Conservation (phyloP, 2,888 invertebrate genomes). For the Thysanoteuthis rhombus region DNA sequence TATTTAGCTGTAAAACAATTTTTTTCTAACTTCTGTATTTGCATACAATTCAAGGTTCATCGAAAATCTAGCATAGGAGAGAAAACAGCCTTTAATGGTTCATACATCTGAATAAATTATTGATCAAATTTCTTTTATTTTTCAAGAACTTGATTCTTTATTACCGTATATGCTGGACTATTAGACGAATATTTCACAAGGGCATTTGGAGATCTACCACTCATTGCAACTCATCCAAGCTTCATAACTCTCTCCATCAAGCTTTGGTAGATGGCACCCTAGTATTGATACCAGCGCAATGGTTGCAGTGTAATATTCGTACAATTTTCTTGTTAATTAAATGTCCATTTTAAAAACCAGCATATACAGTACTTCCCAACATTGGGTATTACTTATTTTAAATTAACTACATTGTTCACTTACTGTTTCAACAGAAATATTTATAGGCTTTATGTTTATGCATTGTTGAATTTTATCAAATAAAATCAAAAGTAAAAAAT, state of each 20-base stretch:
- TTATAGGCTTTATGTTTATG: neutral
- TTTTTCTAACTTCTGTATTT: neutral
- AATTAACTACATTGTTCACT: neutral
- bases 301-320: too few relatives aligned
- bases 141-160: neutral
- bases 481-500: neutral
- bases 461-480: neutral
- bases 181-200: too few relatives aligned
- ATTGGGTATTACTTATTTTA: neutral
- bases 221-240: too few relatives aligned
- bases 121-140: neutral
- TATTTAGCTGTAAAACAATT: slow-evolving; percentile 1
- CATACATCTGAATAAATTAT: neutral
- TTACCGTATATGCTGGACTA: too few relatives aligned
- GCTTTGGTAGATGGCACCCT: too few relatives aligned
- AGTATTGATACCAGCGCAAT: too few relatives aligned
- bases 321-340: too few relatives aligned
- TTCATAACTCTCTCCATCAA: too few relatives aligned
- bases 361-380: too few relatives aligned
- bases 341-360: too few relatives aligned
- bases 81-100: neutral
- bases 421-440: neutral
- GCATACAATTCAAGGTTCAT: neutral
- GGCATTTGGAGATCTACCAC: too few relatives aligned
- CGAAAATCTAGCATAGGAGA: neutral